phyloP scores from a whole-genome alignment of 2,888 invertebrate genomes.

The Tiliacea citrago region DNA sequence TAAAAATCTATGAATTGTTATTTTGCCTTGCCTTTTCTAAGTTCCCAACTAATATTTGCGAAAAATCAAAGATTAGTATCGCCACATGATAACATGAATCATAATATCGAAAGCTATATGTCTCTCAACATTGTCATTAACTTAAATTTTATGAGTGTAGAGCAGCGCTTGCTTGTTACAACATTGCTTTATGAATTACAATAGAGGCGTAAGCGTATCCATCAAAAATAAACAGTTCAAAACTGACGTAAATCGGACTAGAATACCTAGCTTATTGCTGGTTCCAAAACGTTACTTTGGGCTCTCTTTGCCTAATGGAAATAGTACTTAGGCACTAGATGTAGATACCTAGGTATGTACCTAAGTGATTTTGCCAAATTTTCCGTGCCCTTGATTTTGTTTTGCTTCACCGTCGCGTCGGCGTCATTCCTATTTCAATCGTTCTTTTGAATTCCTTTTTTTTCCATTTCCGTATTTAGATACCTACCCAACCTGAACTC shows the following conservation, averaged over 20 bases:
- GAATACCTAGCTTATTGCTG: neutral
- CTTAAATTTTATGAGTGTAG: conserved; percentile 15
- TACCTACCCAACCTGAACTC: conserved; percentile 1
- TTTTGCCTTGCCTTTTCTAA: neutral
- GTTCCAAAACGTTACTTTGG: neutral
- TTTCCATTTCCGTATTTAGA: neutral
- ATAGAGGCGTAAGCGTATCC: conserved; percentile 25
- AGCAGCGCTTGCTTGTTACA: conserved; percentile 7
- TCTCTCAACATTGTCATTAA: conserved; percentile 11
- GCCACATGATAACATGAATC: conserved; percentile 12
- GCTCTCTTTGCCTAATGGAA: neutral
- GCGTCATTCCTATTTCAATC: neutral
- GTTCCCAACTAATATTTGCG: neutral
- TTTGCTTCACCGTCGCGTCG: neutral
- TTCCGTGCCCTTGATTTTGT: neutral
- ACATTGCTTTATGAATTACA: conserved; percentile 3
- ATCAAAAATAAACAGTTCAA: neutral
- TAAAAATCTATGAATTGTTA: neutral
- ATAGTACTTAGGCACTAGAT: neutral
- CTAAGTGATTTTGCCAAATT: neutral
- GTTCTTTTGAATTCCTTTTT: neutral
- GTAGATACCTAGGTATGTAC: neutral
- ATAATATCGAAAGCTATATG: neutral
- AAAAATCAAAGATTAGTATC: neutral
- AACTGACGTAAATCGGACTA: neutral